Base-by-base conservation (phyloP, 2,888 invertebrate species). In the Tenthredo amoena region DNA sequence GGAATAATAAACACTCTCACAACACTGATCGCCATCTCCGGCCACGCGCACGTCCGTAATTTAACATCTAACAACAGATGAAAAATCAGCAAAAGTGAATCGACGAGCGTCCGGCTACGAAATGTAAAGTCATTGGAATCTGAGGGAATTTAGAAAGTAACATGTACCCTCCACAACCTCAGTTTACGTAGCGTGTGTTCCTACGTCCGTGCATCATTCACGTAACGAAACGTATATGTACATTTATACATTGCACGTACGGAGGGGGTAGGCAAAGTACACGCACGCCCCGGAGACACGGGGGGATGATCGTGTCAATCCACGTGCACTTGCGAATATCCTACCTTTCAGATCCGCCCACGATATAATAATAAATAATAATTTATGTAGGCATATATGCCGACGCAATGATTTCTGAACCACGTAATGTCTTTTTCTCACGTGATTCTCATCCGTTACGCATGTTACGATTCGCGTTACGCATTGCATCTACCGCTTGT, bases 21-120 rank as follows among this genome's bases (percentile, higher is more conserved):
- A 89, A 90, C 89, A 92, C 92, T 92, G 91, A 91, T 88, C 91
- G 92, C 93, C 93, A 93, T 93, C 92, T 92, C 93, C 92, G 90
- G 91, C 90, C 88, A 89, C 91, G 89, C 88, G 87, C 88, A 87
- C 86, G 88, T 90, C 88, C 90, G 90, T 93, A 91, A 92, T 91
- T 91, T 91, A 92, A 92, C 93, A 92, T 93, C 89, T 91, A 91
- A 90, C 87, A 88, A 87, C 88, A 88, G 86, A 87, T 88, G 90
- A 90, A 91, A 91, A 91, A 90, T 90, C 89, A 88, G 90, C 89
- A 89, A 90, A 92, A 91, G 91, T 89, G 91, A 90, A 90, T 89
- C 89, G 90, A 87, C 89, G 88, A 87, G 88, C 87, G 89, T 88
- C 87, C 89, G 89, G 89, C 89, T 88, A 89, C 91, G 89, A 90